Base-by-base conservation (phyloP, 2,113 vertebrate species). In the Rhinoderma darwinii region DNA sequence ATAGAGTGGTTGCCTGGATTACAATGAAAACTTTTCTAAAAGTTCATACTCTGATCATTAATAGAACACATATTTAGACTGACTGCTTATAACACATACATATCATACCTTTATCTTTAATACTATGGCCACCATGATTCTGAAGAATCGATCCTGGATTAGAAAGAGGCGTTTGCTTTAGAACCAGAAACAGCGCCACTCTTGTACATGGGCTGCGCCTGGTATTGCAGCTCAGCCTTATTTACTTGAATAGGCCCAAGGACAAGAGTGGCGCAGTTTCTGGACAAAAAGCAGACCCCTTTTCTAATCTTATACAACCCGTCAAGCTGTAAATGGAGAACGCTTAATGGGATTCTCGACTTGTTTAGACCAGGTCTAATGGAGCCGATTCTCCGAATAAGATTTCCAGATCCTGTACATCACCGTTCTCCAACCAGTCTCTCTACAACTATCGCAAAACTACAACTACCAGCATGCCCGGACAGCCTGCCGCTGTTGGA, bases 1-100 rank as follows among this genome's bases (percentile, higher is more conserved):
- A 70, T 70, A 70, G 66, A 35, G 32, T 25, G 41, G 39, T 2
- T 74, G 72, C 72, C 72, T 41, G 72, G 72, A 74, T 74, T 39
- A 22, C 4, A 43, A 72, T 41, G 35, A 41, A 18, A 22, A 17
- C 14, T 15, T 35, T 35, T 17, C 30, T 9, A 32, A 32, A 66
- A 6, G 6, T 35, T 30, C 30, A 56, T 18, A 17, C 14, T 1
- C 32, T 5, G 4, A 32, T 37, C 18, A 15, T 50, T 2, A 4
- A 25, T 7, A n/a, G 9, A 47, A 79, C 50, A 79, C 76, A 12
- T 79, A 11, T 35, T 20, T 79, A 56, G 47, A 39, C 76, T 50
- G 8, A 5, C 32, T 56, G 50, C 37, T 35, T 20, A 32, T 25
- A 11, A 37, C 76, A 79, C 47, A 6, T 79, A 37, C 76, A 37